Evolutionary conservation across 2,888 invertebrate species (phyloP), one percentile per base, ranked within the genome.

Genomic region (Leistus spinibarbis): DNA sequence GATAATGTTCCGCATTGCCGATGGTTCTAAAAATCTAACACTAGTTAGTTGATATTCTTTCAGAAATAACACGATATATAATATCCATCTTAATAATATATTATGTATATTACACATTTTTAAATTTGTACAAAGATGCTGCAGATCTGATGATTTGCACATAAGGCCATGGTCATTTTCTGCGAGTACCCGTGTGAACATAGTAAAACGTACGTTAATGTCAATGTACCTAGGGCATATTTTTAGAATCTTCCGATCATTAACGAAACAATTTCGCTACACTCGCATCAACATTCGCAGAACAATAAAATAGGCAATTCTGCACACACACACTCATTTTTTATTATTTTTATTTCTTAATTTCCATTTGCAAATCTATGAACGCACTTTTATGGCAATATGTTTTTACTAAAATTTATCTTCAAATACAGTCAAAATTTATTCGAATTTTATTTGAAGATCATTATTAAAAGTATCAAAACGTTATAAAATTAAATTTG

Each of bases 71-170:
- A 56, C 73, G 73, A 73, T 73, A 73, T 73, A 73, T 73, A 73
- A 73, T 73, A 73, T 73, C 73, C 73, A 73, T 73, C 73, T 73
- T 73, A 73, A 73, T 73, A 73, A 64, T 66, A 66, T 73, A 60
- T 71, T 54, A 65, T 67, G 66, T 73, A 73, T 73, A 73, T 73
- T 73, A 73, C 73, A 73, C 27, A 73, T 67, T 66, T 70, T 73
- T 73, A 73, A 73, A 73, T 73, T 73, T 79, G 79, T 79, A 79
- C 78, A 79, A 76, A 76, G 69, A 77, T 76, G 66, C 78, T 76
- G 78, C 76, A 76, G 77, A 79, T 77, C 77, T 77, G 73, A 53
- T 75, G 78, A 76, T 79, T 79, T 77, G 78, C 79, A 78, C 79
- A 72, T 80, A 79, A 80, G 79, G 79, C 79, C 79, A 78, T 78